Percentiles rank a stretch among this genome's conserved stretches.
Conservation (phyloP, 92 coral and sea anemone genomes). For the Siderastrea radians region DNA sequence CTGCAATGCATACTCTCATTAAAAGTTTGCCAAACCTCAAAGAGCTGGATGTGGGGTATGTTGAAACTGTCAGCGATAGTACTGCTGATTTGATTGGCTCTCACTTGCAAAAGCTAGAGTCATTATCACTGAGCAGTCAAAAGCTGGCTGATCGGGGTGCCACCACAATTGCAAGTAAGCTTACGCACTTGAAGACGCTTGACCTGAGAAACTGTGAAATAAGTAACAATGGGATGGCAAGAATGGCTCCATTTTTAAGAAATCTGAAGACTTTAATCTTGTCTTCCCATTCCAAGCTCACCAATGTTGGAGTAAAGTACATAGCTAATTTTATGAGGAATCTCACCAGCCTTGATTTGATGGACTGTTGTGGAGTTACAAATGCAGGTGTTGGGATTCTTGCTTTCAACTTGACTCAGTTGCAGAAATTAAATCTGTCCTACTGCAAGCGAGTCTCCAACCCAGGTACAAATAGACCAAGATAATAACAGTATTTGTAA, state of each 20-base stretch:
- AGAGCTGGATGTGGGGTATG: constrained; percentile 84
- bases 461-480: constrained; percentile 67
- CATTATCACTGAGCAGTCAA: constrained; percentile 87
- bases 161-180: constrained; percentile 72
- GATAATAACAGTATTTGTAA: background rate
- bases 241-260: constrained; percentile 74
- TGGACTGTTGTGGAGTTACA: constrained; percentile 89
- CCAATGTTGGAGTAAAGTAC: constrained; percentile 87
- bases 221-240: constrained; percentile 81
- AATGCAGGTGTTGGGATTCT: constrained; percentile 85
- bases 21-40: constrained; percentile 81
- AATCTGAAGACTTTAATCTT: constrained; percentile 80
- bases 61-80: constrained; percentile 83
- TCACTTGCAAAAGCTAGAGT: constrained; percentile 80
- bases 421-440: constrained; percentile 87
- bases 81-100: constrained; percentile 80
- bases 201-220: constrained; percentile 90
- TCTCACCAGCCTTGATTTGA: constrained; percentile 88
- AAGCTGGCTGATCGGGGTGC: constrained; percentile 81
- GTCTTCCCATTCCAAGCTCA: constrained; percentile 84
- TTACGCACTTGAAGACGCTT: constrained; percentile 81
- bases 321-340: constrained; percentile 80
- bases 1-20: constrained; percentile 73
- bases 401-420: constrained; percentile 73
- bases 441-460: constrained; percentile 86